Evolutionary conservation across 2,888 invertebrate species (phyloP), one percentile per base, ranked within the genome.

Genomic region (Nemotelus nigrinus): DNA sequence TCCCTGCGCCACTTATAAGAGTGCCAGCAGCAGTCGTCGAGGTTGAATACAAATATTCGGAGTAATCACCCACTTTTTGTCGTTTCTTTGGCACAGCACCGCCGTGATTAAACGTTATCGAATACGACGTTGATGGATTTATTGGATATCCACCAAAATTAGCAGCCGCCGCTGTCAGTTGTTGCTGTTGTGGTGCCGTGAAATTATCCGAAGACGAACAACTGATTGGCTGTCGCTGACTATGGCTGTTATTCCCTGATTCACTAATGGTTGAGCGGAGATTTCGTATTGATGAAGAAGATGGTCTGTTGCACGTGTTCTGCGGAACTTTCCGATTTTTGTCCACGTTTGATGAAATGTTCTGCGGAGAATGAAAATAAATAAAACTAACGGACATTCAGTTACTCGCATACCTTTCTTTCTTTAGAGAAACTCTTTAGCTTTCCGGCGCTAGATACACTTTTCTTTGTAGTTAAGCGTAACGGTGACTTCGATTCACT

Each of bases 21-120:
- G 41, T 10, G 6, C 10, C 7, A 48, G 8, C 44, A 41, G 43
- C 47, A 2, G 53, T 10, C 3, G 63, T n/a, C 44, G 75, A 50
- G 2, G 10, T 39, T 45, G 75, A 45, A 41, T 43, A 75, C 48
- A 58, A 47, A 63, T 45, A 45, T 44, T 76, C 76, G 44, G 65
- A 47, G 50, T 65, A 64, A 53, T 80, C 81, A 78, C 77, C 78
- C 60, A 80, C 76, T 77, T 79, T 79, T 77, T 80, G 81, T 72
- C 80, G 79, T 79, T 80, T 81, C 60, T 81, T 81, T 76, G 81
- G 81, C 64, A 80, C 77, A n/a, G 80, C 80, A 71, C 81, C 78
- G 63, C 81, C 78, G 55, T 78, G 71, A 64, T 76, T 74, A 68
- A 76, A 76, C n/a, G 78, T 39, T 72, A 79, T 72, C 39, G 78